Evolutionary conservation across 2,888 invertebrate species (phyloP), one percentile per base, ranked within the genome.

Genomic region (Limnephilus auricula): DNA sequence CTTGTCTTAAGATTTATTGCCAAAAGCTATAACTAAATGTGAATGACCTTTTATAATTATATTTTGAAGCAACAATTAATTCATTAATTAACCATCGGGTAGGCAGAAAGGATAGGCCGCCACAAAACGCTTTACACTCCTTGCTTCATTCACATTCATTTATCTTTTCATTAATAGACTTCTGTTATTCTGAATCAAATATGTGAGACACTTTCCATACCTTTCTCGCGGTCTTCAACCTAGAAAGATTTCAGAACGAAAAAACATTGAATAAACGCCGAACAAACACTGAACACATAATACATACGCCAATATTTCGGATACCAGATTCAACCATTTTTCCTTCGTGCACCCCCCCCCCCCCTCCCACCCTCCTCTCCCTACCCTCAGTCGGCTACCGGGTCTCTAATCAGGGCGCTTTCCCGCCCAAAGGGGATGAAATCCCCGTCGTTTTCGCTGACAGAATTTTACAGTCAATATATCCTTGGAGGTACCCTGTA

Each of bases 401-500:
- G 37, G 32, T 82, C 82, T 82, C 82, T 82, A 82, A 82, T 82
- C 82, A 82, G 82, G 82, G 25, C n/a, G 82, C 82, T 37, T n/a
- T 82, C 82, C 82, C 25, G 82, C 34, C 34, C 82, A 82, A 82
- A n/a, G 82, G 82, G 82, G 82, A 82, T 82, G 82, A 82, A 82
- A 82, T 82, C 82, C 82, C 82, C 82, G 82, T 37, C 82, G 37
- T 82, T 82, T 82, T 82, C 34, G 82, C 34, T 82, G 82, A 82
- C 82, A 37, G 37, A 82, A 82, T 82, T 82, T 82, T 65, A 65
- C 65, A 65, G 65, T 65, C 65, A 65, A 65, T 65, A 65, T 65
- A 65, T 65, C 65, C 65, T 2, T 25, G n/a, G 25, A 65, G 65
- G 65, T 65, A 65, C 65, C 65, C 25, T 25, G 9, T n/a, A 65